Evolutionary conservation across 2,888 invertebrate species (phyloP), one percentile per base, ranked within the genome.

Genomic region (Alitta virens): DNA sequence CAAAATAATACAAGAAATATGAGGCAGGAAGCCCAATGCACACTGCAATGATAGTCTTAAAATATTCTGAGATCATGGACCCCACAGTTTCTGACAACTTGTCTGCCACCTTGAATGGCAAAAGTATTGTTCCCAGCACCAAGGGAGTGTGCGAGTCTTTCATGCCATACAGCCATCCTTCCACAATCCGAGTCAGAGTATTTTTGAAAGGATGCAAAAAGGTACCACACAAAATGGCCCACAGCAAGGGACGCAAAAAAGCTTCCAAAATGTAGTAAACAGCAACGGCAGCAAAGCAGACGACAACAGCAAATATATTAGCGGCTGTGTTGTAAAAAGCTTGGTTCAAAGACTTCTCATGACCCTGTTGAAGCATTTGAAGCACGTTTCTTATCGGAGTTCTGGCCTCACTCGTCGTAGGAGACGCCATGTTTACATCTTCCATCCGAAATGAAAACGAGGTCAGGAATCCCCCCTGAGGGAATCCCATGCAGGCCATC

Each of bases 151-250:
- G 77, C 1, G 81, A 76, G 0, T 62, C 59, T 23, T 72, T 66
- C 21, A 81, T 58, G 5, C 75, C 74, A 68, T 70, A 70, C 58
- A 81, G 89, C 94, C 94, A 94, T 69, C 87, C 86, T 72, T 90
- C 88, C 24, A 93, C 85, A 65, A 87, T 84, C 64, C 88, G 88
- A 0, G 93, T 89, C 51, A 96, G 82, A 61, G 87, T 88, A 65
- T 90, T 87, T 82, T 98, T 98, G 76, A 95, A 90, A 0, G 98
- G 98, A 82, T 95, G 94, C n/a, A 98, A 85, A 43, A 96, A 91
- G 0, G 96, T 94, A n/a, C 99, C 99, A 74, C 95, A 92, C 38
- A 99, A 85, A 62, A 95, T 85, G 0, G 98, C 96, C 98, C 98
- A 99, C 71, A 97, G 86, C 59, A 99, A 83, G 0, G 98, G 96